Base-by-base conservation (phyloP, 2,888 invertebrate species). In the Sinopyrophorus schimmeli region DNA sequence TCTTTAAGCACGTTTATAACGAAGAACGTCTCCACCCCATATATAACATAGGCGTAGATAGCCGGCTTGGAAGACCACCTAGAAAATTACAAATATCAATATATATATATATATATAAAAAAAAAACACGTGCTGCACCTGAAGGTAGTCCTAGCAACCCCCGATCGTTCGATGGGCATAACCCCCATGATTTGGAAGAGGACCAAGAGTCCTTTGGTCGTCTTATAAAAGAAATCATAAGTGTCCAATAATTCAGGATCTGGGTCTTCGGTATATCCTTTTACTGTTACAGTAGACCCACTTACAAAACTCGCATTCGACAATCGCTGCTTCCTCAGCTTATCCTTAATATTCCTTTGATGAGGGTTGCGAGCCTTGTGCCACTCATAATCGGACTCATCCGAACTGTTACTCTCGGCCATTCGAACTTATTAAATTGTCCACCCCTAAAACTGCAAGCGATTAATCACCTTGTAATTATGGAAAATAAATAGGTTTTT, bases 181-280 rank as follows among this genome's bases (percentile, higher is more conserved):
- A 86, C 76, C 2, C 86, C 86, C 86, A 84, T 86, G 26, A 86
- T 82, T 68, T 87, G 86, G 61, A 87, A 87, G 3, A 87, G 71
- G 0, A 84, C 82, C 53, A 87, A 67, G 27, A 87, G 69, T 60
- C 85, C 85, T 66, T 84, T 86, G 0, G 86, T 87, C 0, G 80
- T 86, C 9, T 81, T 72, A 62, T 86, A 86, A 63, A 86, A 87
- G 43, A 81, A 83, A 64, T 86, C 86, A 47, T 84, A 83, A 47
- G 81, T 74, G 53, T 85, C 84, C 55, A 86, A 66, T 1, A 84
- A 70, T 1, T 77, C 75, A 69, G 31, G 78, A 76, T 62, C 83
- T 1, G 65, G 61, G 37, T 62, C 59, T 14, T 61, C 42, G 1
- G 48, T 47, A 7, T 53, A 50, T 10, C 43, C 18, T 9, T 54